Evolutionary conservation across 2,797 vertebrate genomes (phyloP).

Genomic region (Lophius americanus): DNA sequence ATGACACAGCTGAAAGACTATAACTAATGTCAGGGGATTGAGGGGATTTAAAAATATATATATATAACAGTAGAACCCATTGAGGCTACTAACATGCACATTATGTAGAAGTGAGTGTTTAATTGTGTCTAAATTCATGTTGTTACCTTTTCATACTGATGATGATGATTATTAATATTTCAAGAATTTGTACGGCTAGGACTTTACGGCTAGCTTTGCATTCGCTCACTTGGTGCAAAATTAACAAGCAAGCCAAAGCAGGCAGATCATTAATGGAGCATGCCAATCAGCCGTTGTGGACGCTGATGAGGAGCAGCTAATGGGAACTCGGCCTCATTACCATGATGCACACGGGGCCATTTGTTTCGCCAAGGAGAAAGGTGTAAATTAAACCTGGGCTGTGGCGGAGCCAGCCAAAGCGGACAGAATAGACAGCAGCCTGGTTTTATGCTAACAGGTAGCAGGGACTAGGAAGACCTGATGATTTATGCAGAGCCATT

Average conservation of each 20-base stretch:
- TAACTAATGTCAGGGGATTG: no score
- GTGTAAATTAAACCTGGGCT: slow-evolving; percentile 28
- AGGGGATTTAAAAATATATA: background rate
- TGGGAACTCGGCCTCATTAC: slow-evolving; percentile 49
- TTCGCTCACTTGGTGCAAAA: slow-evolving; percentile 25
- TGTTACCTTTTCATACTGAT: slow-evolving; percentile 24
- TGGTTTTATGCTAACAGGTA: slow-evolving; percentile 41
- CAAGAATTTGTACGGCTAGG: slow-evolving; percentile 7
- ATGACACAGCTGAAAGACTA: background rate
- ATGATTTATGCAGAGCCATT: slow-evolving; percentile 50
- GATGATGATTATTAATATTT: slow-evolving; percentile 19
- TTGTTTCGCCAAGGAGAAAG: slow-evolving; percentile 30
- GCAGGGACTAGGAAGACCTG: slow-evolving; percentile 25
- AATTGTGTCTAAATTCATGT: background rate
- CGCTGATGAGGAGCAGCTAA: slow-evolving; percentile 48
- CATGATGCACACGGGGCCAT: slow-evolving; percentile 25
- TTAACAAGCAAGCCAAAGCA: slow-evolving; percentile 59
- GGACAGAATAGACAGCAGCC: slow-evolving; percentile 37
- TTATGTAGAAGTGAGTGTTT: background rate
- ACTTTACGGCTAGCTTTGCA: slow-evolving; percentile 36
- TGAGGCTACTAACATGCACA: slow-evolving; percentile 10
- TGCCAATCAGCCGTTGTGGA: slow-evolving; percentile 47
- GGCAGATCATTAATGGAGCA: slow-evolving; percentile 45
- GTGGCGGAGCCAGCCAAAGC: slow-evolving; percentile 31
- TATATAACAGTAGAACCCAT: slow-evolving; percentile 1